Conservation (phyloP, 2,797 vertebrate genomes). For the Pygocentrus nattereri region DNA sequence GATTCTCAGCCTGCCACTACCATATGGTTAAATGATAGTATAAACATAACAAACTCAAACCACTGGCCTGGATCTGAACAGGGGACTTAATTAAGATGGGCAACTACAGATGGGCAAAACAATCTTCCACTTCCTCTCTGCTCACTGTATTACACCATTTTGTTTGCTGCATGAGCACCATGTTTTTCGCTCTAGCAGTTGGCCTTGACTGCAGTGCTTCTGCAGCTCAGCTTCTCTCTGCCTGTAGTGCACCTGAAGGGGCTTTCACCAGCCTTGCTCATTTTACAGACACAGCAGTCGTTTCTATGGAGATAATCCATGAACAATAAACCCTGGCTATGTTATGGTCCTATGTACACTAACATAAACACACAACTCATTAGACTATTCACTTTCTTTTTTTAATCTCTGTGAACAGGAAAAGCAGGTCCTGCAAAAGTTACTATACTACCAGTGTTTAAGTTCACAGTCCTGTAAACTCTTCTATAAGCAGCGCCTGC, state of each 20-base stretch:
- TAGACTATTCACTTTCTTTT: background rate
- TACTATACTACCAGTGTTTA: background rate
- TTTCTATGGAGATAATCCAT: conserved; percentile 24
- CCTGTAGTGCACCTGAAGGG: conserved; percentile 25
- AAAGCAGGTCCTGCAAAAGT: background rate
- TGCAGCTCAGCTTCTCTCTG: conserved; percentile 12
- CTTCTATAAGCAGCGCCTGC: background rate
- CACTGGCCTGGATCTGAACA: background rate
- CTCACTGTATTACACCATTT: conserved; percentile 15
- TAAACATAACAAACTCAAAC: background rate
- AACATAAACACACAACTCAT: conserved; percentile 23
- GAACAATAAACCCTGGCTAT: background rate
- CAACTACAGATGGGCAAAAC: background rate
- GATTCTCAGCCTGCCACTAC: background rate
- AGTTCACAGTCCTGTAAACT: background rate
- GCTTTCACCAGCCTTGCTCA: conserved; percentile 24
- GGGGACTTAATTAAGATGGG: conserved; percentile 15
- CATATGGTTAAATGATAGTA: background rate
- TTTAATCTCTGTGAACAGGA: background rate
- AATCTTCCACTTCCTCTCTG: background rate
- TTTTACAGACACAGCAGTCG: conserved; percentile 30
- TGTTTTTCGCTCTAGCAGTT: conserved; percentile 22
- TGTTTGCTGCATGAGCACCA: conserved; percentile 11
- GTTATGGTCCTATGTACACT: background rate
- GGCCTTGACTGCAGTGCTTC: conserved; percentile 14